Percentiles rank a stretch among this genome's conserved stretches.
Conservation (phyloP, 2,797 vertebrate species). For the Lepilemur ruficaudatus region DNA sequence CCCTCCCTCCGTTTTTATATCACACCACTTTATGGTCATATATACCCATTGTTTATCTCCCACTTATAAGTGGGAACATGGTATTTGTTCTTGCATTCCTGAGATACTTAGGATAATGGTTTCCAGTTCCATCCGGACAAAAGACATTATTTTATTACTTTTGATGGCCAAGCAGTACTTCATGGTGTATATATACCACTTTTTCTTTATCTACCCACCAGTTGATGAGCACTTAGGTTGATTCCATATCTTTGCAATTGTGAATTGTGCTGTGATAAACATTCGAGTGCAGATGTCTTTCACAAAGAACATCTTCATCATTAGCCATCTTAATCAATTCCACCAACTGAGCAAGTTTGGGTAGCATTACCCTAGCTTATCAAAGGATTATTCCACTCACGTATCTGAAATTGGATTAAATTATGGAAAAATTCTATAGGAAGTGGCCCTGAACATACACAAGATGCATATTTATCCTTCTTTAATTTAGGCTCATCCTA, state of each 20-base stretch:
- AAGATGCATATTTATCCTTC: background rate
- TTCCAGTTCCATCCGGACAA: background rate
- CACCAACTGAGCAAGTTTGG: background rate
- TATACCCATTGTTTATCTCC: background rate
- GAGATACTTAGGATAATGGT: background rate
- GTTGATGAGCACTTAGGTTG: background rate
- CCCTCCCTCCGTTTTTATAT: background rate
- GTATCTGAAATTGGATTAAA: constrained; percentile 17
- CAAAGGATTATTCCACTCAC: background rate
- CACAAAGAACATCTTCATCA: background rate
- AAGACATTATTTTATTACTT: background rate
- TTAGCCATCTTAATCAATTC: background rate
- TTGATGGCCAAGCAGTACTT: background rate
- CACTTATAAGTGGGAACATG: background rate
- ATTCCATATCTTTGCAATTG: background rate
- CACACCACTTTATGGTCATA: background rate
- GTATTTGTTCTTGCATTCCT: background rate
- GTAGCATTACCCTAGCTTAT: background rate
- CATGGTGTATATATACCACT: background rate
- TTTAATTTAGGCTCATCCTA: background rate
- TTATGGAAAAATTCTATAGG: background rate
- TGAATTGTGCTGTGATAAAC: background rate
- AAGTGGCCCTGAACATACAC: background rate
- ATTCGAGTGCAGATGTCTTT: background rate
- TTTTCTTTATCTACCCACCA: background rate